Evolutionary conservation across 1,140 invertebrate species (phyloP), one percentile per base, ranked within the genome.

Genomic region (Drosophila ogumai): DNA sequence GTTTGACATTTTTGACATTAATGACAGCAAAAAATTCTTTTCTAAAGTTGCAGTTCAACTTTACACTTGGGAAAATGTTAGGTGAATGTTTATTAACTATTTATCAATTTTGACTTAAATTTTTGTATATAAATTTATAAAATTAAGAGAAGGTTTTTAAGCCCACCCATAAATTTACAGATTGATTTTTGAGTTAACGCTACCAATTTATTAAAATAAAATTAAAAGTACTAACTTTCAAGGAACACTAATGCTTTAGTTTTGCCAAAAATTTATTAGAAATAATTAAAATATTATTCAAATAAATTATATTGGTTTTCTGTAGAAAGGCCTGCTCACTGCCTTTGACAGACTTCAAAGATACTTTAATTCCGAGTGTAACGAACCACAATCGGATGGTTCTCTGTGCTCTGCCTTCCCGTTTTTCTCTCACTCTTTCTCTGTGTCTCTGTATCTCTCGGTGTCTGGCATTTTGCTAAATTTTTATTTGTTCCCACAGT

Each of bases 401-500:
- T 61, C 50, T 49, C 22, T 47, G 57, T 75, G 46, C 49, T 38
- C 36, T 19, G 34, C 60, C 61, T 76, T 32, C 31, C 32, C 47
- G 19, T 40, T 36, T 73, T 12, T 50, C 38, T 25, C 13, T 38
- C 31, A 43, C 54, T 54, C 49, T 72, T 43, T 63, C 65, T 17
- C 57, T 13, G 46, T 46, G 19, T 66, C 38, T 32, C 60, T 8
- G 40, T 41, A 7, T n/a, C 15, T 41, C 41, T n/a, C 28, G 40
- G 47, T 60, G 73, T 64, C 67, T 77, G 72, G 78, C 86, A 81
- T 85, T 88, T 85, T 67, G 85, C 81, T 90, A 88, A 90, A 90
- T 85, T 88, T 88, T 81, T 72, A 90, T 90, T 90, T 90, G 85
- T 90, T 90, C 85, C 85, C 85, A 90, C 85, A 90, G 85, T 90